Conservation (phyloP, 2,113 vertebrate genomes). For the Macquaria australasica region DNA sequence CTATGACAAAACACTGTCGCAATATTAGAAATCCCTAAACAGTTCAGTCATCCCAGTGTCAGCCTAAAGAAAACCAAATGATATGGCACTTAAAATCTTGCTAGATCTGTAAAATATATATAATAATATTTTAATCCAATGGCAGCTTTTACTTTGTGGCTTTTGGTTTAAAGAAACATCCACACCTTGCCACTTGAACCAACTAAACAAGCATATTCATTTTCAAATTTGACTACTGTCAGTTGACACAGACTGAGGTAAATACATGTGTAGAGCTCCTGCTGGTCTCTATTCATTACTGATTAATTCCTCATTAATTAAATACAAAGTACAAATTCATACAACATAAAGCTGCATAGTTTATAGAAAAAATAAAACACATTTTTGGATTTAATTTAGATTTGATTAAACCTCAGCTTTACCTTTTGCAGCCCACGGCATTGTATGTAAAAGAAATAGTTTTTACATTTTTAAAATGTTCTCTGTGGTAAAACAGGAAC, state of each 20-base stretch:
- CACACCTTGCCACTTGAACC: slow-evolving; percentile 12
- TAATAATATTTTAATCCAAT: not conserved
- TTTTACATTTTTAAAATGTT: not conserved
- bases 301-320: not conserved
- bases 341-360: not conserved
- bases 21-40: not conserved
- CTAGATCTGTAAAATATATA: not conserved
- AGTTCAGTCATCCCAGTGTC: not conserved
- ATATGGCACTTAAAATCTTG: not conserved
- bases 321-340: not conserved
- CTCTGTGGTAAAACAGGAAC: slow-evolving; percentile 24
- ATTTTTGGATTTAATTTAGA: not conserved
- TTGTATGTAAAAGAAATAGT: not conserved
- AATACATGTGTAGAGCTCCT: not conserved
- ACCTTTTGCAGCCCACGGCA: not conserved
- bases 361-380: not conserved
- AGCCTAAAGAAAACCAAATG: not conserved
- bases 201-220: not conserved
- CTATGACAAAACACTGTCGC: not conserved
- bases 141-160: not conserved
- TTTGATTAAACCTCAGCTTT: slow-evolving; percentile 10
- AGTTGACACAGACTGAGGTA: not conserved
- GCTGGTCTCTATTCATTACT: not conserved
- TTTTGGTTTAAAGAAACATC: slow-evolving; percentile 7
- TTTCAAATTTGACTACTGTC: not conserved